These are phyloP conservation scores for Melanotaenia trifasciata DNA, from an alignment of 2,797 vertebrate genomes.

Conservation along the genomic window DNA sequence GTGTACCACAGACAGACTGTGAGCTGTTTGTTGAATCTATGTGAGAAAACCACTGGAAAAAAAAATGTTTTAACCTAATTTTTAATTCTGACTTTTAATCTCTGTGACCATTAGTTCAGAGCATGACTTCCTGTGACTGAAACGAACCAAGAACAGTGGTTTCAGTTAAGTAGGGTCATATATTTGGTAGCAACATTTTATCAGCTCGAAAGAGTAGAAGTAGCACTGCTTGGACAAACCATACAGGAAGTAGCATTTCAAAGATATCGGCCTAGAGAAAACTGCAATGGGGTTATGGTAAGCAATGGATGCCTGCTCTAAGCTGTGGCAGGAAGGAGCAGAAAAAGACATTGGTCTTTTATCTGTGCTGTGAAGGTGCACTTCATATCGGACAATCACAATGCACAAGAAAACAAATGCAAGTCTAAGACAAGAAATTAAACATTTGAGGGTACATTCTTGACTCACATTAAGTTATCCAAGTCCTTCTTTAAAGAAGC, in stretches of 20 bases:
- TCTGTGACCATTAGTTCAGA: conserved; percentile 57
- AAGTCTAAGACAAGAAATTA: conserved; percentile 60
- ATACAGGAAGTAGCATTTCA: conserved; percentile 76
- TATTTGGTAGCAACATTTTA: conserved; percentile 56
- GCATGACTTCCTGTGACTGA: conserved; percentile 71
- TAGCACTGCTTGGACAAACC: conserved; percentile 66
- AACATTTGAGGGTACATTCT: conserved; percentile 18
- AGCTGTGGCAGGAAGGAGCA: conserved; percentile 75
- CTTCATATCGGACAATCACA: conserved; percentile 62
- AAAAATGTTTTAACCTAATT: conserved; percentile 45
- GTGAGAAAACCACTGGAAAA: conserved; percentile 17
- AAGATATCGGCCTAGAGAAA: conserved; percentile 69
- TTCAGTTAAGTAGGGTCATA: conserved; percentile 70
- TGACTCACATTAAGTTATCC: conserved; percentile 6
- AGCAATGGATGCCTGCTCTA: conserved; percentile 67
- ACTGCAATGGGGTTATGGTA: conserved; percentile 63
- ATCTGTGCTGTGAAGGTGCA: conserved; percentile 72
- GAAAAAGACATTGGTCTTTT: conserved; percentile 75
- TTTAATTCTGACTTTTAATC: conserved; percentile 43
- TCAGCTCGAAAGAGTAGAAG: conserved; percentile 45
- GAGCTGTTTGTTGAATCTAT: conserved; percentile 55
- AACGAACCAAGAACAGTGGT: conserved; percentile 54
- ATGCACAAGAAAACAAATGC: conserved; percentile 57
- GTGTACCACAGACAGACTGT: conserved; percentile 42
- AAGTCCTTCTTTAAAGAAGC: conserved; percentile 35